Conservation (phyloP, 2,113 vertebrate genomes). For the Strix uralensis region DNA sequence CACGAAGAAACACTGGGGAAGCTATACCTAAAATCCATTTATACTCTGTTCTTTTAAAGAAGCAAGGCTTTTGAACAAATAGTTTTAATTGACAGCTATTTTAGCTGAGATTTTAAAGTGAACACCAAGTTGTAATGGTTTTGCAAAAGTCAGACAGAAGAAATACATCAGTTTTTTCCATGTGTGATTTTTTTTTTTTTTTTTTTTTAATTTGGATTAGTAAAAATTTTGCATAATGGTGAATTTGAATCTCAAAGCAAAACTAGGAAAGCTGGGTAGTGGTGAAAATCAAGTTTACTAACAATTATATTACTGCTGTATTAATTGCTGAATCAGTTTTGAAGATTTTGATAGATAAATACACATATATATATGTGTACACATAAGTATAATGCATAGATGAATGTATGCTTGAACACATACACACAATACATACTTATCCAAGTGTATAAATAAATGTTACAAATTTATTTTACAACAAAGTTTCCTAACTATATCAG, state of each 20-base stretch:
- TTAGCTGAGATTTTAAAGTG: background rate
- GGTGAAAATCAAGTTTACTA: background rate
- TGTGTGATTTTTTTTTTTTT: background rate
- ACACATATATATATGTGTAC: too few species aligned
- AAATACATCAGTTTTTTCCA: background rate
- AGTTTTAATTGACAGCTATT: background rate
- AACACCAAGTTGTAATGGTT: background rate
- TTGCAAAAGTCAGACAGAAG: background rate
- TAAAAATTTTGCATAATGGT: background rate
- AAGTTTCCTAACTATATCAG: background rate
- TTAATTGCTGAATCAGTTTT: background rate
- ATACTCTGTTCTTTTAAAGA: background rate
- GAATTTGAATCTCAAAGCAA: background rate
- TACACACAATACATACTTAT: fast-evolving
- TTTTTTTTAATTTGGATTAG: background rate
- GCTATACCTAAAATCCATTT: background rate
- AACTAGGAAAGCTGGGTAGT: background rate
- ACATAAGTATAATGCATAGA: background rate
- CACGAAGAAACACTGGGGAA: background rate
- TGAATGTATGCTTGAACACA: background rate
- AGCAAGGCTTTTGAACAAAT: background rate
- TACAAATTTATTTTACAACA: background rate
- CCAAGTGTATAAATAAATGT: background rate
- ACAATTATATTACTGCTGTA: background rate
- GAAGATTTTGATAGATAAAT: background rate